Evolutionary conservation across 2,797 vertebrate species (phyloP).

Genomic region (Lithobates sylvaticus): DNA sequence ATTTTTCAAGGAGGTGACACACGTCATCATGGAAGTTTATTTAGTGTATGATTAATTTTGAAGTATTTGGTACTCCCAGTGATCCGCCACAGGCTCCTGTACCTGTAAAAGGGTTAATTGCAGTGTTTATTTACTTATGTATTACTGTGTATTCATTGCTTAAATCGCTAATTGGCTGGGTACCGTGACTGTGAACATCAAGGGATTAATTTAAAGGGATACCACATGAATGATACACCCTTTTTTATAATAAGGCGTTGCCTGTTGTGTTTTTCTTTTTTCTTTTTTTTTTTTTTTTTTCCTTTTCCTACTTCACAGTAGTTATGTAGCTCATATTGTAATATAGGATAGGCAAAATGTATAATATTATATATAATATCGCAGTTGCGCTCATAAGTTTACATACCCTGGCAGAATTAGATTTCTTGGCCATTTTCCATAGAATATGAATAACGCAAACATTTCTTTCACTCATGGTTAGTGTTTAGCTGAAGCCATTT

Average conservation of each 20-base stretch:
- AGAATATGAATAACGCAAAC: too few relatives aligned
- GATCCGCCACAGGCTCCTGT: neutral
- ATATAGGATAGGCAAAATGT: slow-evolving; percentile 60
- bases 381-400: too few relatives aligned
- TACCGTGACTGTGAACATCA: slow-evolving; percentile 41
- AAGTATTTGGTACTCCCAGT: neutral
- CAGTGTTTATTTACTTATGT: neutral
- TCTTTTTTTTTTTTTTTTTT: slow-evolving; percentile 54
- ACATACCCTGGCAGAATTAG: too few relatives aligned
- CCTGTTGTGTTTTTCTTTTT: slow-evolving; percentile 60
- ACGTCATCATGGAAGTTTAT: neutral
- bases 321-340: slow-evolving; percentile 70
- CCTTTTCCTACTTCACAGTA: slow-evolving; percentile 64
- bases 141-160: slow-evolving; percentile 26
- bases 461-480: too few relatives aligned
- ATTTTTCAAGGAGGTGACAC: neutral
- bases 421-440: too few relatives aligned
- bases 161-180: slow-evolving; percentile 38
- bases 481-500: too few relatives aligned
- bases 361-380: too few relatives aligned
- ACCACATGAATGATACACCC: slow-evolving; percentile 71
- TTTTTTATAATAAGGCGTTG: slow-evolving; percentile 75
- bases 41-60: neutral
- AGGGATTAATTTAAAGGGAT: slow-evolving; percentile 68
- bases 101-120: slow-evolving; percentile 7